Evolutionary conservation across 2,113 vertebrate species (phyloP).

Genomic region (Melanerpes formicivorus): DNA sequence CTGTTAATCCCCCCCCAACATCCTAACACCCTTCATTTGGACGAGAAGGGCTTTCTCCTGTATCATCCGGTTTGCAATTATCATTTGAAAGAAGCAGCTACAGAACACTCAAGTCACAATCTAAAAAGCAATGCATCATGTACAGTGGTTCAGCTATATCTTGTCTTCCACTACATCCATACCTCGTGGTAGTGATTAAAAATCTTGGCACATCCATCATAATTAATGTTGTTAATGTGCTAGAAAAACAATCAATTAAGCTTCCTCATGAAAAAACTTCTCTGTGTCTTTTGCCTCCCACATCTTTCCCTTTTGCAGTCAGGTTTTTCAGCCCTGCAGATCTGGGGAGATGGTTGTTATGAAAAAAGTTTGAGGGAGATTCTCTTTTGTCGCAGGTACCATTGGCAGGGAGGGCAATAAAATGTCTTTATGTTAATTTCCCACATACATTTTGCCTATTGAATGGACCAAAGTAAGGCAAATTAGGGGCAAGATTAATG

Average conservation of each 20-base stretch:
- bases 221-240: neutral
- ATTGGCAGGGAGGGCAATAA: neutral
- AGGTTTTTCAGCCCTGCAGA: neutral
- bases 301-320: neutral
- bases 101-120: neutral
- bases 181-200: neutral
- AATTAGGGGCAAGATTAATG: neutral
- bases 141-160: neutral
- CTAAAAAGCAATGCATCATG: neutral
- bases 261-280: neutral
- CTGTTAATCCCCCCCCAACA: neutral
- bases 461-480: neutral
- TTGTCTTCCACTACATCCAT: neutral
- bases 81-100: neutral
- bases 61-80: neutral
- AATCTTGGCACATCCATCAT: neutral
- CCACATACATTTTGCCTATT: neutral
- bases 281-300: neutral
- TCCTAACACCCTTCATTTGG: neutral
- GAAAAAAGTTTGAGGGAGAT: neutral
- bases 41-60: neutral
- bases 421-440: neutral
- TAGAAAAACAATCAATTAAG: constrained; percentile 7
- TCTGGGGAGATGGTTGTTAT: neutral
- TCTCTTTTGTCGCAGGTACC: neutral